Evolutionary conservation across 2,888 invertebrate species (phyloP).

Genomic region (Tricholauxania praeusta): DNA sequence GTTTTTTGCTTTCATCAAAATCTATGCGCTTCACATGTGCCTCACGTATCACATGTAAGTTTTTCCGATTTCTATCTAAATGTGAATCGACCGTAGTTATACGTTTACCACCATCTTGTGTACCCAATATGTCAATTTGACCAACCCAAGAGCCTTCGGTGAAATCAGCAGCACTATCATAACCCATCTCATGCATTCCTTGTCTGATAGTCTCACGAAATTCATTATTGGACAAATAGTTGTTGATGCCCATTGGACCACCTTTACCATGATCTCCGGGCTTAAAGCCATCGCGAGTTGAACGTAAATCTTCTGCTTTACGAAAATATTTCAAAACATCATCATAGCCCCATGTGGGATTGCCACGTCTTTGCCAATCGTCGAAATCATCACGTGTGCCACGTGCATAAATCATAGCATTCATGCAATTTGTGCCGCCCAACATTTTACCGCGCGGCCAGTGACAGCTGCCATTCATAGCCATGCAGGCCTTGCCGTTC

Average conservation of each 20-base stretch:
- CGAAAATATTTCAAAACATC: constrained; percentile 84
- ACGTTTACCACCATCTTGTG: constrained; percentile 82
- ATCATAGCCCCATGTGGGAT: constrained; percentile 79
- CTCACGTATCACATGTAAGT: constrained; percentile 73
- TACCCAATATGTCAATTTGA: constrained; percentile 89
- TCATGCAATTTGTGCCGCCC: constrained; percentile 77
- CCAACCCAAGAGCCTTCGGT: constrained; percentile 87
- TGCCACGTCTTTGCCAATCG: constrained; percentile 74
- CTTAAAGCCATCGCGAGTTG: constrained; percentile 53
- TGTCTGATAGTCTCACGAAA: constrained; percentile 78
- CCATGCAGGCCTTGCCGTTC: constrained; percentile 64
- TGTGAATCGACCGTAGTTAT: constrained; percentile 85
- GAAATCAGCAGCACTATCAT: constrained; percentile 80
- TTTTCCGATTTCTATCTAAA: constrained; percentile 71
- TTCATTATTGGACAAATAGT: constrained; percentile 81
- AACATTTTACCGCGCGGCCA: constrained; percentile 76
- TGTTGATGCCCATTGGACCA: constrained; percentile 69
- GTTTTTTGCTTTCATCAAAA: constrained; percentile 70
- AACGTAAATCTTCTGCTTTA: constrained; percentile 81
- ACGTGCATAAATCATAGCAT: constrained; percentile 76
- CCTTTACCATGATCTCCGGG: constrained; percentile 74
- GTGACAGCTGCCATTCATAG: constrained; percentile 67
- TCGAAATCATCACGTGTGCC: constrained; percentile 78
- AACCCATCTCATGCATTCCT: constrained; percentile 84
- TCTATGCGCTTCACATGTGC: constrained; percentile 72